Evolutionary conservation across 1,140 invertebrate genomes (phyloP).

Genomic region (Drosophila teissieri): DNA sequence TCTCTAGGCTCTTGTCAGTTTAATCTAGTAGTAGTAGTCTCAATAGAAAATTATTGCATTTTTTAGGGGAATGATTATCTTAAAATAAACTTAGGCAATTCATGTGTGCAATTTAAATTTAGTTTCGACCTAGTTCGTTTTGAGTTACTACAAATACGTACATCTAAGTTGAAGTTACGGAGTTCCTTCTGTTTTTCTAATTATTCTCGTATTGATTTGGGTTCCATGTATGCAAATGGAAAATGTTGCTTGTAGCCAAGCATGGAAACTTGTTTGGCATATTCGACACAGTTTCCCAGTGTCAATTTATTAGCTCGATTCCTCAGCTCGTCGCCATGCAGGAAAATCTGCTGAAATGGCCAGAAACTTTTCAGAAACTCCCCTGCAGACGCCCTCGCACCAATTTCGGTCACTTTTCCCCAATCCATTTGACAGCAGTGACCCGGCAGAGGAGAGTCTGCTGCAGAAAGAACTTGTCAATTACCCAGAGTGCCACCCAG

Average conservation of each 20-base stretch:
- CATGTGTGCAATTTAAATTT: too few relatives aligned
- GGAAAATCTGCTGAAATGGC: slow-evolving; percentile 34
- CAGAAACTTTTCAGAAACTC: slow-evolving; percentile 28
- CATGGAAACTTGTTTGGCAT: slow-evolving; percentile 20
- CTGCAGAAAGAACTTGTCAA: slow-evolving; percentile 41
- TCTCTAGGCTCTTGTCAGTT: not conserved
- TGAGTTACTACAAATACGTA: not conserved
- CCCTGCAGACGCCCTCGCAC: slow-evolving; percentile 4
- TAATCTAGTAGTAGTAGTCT: not conserved
- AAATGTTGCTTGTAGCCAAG: not conserved
- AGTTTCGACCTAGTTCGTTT: not conserved
- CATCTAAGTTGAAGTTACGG: not conserved
- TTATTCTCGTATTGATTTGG: slow-evolving; percentile 10
- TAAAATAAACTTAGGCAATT: too few relatives aligned
- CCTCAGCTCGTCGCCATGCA: not conserved
- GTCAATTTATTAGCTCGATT: slow-evolving; percentile 37
- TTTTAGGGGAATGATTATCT: too few relatives aligned
- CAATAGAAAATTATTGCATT: too few relatives aligned
- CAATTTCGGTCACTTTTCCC: slow-evolving; percentile 11
- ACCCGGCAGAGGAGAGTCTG: slow-evolving; percentile 20
- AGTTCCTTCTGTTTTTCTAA: not conserved
- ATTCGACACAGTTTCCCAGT: slow-evolving; percentile 25
- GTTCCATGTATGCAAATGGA: slow-evolving; percentile 10
- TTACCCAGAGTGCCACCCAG: slow-evolving; percentile 40
- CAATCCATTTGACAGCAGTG: slow-evolving; percentile 22